Percentiles rank a stretch among this genome's conserved stretches.
Conservation (phyloP, 2,888 invertebrate species). For the Eueremaeus valkanovi region DNA sequence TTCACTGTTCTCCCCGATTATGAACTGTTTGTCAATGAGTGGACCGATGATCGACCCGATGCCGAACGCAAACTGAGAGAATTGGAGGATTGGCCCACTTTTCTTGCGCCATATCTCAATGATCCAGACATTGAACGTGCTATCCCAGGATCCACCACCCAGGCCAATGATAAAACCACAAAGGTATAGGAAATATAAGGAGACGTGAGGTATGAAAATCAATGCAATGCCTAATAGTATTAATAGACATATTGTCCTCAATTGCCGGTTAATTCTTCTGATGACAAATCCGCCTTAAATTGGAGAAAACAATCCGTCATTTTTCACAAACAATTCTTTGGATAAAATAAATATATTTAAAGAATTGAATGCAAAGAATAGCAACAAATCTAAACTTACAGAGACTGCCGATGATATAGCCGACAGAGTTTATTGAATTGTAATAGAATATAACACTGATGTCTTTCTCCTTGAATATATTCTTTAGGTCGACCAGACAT, state of each 20-base stretch:
- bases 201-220: constrained; percentile 4
- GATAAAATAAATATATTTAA: background rate
- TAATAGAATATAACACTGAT: constrained; percentile 13
- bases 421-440: constrained; percentile 29
- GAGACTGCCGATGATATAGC: constrained; percentile 25
- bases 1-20: background rate
- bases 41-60: constrained; percentile 24
- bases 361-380: background rate
- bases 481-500: constrained; percentile 25
- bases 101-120: constrained; percentile 9
- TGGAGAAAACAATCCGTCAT: background rate
- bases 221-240: constrained; percentile 3
- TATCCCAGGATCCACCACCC: constrained; percentile 22
- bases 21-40: constrained; percentile 12
- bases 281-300: constrained; percentile 16
- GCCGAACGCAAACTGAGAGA: constrained; percentile 23
- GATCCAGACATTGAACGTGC: constrained; percentile 1
- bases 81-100: constrained; percentile 18
- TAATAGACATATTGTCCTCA: background rate
- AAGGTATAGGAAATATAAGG: background rate
- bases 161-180: constrained; percentile 13
- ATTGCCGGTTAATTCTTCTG: constrained; percentile 3
- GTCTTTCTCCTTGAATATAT: constrained; percentile 21
- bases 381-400: background rate
- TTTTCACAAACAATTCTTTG: background rate